A percentile compares a stretch with the other conserved stretches of the same genome.
These are phyloP conservation scores for Threskiornis aethiopicus DNA, from an alignment of 2,797 vertebrate genomes.

Conservation along the genomic window DNA sequence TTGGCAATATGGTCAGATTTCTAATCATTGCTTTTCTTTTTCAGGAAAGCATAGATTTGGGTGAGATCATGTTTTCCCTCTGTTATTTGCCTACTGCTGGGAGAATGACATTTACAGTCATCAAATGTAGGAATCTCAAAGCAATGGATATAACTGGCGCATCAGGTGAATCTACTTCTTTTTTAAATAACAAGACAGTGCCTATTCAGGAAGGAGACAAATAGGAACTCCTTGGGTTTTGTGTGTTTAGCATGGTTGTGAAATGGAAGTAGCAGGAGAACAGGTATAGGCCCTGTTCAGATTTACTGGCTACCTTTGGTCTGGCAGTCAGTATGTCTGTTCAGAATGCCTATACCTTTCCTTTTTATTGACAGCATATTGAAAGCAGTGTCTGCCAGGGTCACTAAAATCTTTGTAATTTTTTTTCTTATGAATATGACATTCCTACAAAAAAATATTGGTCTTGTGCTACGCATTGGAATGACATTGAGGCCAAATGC, in stretches of 20 bases:
- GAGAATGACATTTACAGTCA: slow-evolving; percentile 96
- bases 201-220: not conserved
- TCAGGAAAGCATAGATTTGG: slow-evolving; percentile 95
- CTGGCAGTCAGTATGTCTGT: not conserved
- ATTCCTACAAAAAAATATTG: not conserved
- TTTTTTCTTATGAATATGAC: not conserved
- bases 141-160: slow-evolving; percentile 98
- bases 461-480: not conserved
- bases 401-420: not conserved
- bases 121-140: slow-evolving; percentile 99
- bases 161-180: slow-evolving; percentile 82
- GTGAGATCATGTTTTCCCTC: slow-evolving; percentile 99
- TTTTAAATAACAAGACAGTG: not conserved
- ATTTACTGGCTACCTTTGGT: not conserved
- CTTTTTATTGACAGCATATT: not conserved
- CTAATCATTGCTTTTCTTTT: slow-evolving; percentile 34
- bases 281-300: not conserved
- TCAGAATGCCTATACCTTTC: not conserved
- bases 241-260: not conserved
- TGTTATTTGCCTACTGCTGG: slow-evolving; percentile 98
- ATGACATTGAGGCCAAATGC: not conserved
- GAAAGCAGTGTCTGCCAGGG: not conserved
- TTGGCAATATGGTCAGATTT: not conserved
- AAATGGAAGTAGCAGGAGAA: not conserved
- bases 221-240: not conserved